Percentiles rank a stretch among this genome's conserved stretches.
These are phyloP conservation scores for Ephialtes manifestator DNA, from an alignment of 2,888 invertebrate genomes.

Conservation along the genomic window DNA sequence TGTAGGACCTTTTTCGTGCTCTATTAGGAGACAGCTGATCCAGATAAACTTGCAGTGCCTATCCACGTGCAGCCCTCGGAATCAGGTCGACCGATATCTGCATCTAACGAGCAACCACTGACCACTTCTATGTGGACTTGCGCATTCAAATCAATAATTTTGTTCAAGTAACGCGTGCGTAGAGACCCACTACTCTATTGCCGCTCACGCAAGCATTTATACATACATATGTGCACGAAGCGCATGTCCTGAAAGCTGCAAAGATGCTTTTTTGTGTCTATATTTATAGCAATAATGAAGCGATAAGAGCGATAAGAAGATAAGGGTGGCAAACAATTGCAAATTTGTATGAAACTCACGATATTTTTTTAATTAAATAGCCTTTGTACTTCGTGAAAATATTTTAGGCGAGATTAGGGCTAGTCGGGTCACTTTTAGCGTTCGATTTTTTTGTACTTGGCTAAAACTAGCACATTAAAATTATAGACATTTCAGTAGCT, in stretches of 20 bases:
- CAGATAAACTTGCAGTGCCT: not conserved
- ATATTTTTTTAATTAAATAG: too few relatives aligned
- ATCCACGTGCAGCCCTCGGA: slow-evolving; percentile 31
- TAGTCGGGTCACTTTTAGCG: too few relatives aligned
- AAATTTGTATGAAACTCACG: too few relatives aligned
- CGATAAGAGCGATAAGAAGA: too few relatives aligned
- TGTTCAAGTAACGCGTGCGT: slow-evolving; percentile 79
- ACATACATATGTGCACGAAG: not conserved
- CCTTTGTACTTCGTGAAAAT: too few relatives aligned
- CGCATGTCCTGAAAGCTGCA: slow-evolving; percentile 14
- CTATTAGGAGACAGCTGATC: slow-evolving; percentile 21
- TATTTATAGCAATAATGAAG: not conserved
- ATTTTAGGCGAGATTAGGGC: too few relatives aligned
- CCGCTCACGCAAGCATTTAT: not conserved
- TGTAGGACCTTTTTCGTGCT: not conserved
- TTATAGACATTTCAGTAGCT: too few relatives aligned
- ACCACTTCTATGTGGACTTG: slow-evolving; percentile 73
- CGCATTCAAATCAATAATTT: slow-evolving; percentile 84
- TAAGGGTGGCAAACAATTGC: too few relatives aligned
- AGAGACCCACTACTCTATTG: slow-evolving; percentile 54
- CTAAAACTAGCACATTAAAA: too few relatives aligned
- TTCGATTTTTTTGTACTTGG: too few relatives aligned
- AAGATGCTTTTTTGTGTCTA: not conserved
- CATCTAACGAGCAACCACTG: slow-evolving; percentile 56
- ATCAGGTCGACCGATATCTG: slow-evolving; percentile 60